Conservation (phyloP, 2,113 vertebrate genomes). For the Microtus richardsoni region DNA sequence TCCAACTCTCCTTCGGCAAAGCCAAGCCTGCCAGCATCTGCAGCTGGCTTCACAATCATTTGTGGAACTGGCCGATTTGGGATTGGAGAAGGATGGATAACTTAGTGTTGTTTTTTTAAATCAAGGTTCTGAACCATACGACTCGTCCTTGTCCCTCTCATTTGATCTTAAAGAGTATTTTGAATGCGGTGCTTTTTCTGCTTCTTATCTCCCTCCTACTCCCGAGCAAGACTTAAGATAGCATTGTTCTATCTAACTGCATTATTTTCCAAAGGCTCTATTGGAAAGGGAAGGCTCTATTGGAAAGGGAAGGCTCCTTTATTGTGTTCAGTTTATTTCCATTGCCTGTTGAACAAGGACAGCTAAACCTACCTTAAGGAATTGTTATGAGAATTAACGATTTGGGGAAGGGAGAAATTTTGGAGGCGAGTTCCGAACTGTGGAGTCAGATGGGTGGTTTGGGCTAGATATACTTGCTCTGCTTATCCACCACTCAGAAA, state of each 20-base stretch:
- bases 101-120: background rate
- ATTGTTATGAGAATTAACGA: background rate
- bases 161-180: conserved; percentile 15
- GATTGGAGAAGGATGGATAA: background rate
- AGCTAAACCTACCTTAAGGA: background rate
- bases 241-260: conserved; percentile 32
- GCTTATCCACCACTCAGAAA: background rate
- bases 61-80: background rate
- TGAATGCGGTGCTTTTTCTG: background rate
- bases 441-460: background rate
- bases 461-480: background rate
- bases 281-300: conserved; percentile 3
- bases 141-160: background rate
- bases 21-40: too few relatives aligned
- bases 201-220: background rate
- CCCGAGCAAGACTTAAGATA: background rate
- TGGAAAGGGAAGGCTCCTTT: background rate
- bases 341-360: background rate
- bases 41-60: background rate
- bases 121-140: background rate
- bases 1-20: background rate
- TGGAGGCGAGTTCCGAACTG: background rate
- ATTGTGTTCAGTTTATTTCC: conserved; percentile 9
- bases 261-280: conserved; percentile 14
- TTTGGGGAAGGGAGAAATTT: background rate